phyloP scores from a whole-genome alignment of 30 jellyfish, hydroid and myxozoan genomes.

The Clytia hemisphaerica region DNA sequence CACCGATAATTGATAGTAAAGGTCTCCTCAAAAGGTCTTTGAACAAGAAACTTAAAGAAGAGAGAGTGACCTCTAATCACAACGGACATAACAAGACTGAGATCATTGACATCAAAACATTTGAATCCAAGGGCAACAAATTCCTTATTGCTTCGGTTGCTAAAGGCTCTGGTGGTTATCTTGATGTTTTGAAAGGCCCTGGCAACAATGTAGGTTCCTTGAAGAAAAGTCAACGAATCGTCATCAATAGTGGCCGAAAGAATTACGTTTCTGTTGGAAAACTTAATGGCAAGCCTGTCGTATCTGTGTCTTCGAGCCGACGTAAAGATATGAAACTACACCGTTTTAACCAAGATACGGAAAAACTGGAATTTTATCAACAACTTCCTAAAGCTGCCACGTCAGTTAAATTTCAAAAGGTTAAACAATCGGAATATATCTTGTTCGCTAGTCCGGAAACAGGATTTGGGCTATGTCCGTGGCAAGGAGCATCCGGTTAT shows the following conservation, averaged over 20 bases:
- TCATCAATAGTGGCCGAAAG: not conserved
- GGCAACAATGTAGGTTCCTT: not conserved
- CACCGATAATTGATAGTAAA: not conserved
- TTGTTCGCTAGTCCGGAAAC: constrained; percentile 36
- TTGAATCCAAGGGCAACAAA: not conserved
- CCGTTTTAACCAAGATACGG: constrained; percentile 14
- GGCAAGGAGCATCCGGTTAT: constrained; percentile 82
- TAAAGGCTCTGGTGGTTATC: not conserved
- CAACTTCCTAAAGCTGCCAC: constrained; percentile 36
- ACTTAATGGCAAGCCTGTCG: not conserved
- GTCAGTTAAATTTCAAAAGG: constrained; percentile 12
- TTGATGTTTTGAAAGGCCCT: not conserved
- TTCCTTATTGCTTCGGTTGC: not conserved
- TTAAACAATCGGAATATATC: constrained; percentile 12
- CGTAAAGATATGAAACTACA: constrained; percentile 3
- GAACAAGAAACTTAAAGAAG: not conserved
- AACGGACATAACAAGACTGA: not conserved
- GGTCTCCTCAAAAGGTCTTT: not conserved
- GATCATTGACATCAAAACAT: not conserved
- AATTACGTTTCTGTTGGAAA: constrained; percentile 8
- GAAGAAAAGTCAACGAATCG: constrained; percentile 1
- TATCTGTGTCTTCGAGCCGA: not conserved
- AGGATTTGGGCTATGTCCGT: constrained; percentile 75
- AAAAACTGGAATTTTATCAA: constrained; percentile 34
- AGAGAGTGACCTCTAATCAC: not conserved